Base-by-base conservation (phyloP, 2,888 invertebrate species). In the Julus scanicus region DNA sequence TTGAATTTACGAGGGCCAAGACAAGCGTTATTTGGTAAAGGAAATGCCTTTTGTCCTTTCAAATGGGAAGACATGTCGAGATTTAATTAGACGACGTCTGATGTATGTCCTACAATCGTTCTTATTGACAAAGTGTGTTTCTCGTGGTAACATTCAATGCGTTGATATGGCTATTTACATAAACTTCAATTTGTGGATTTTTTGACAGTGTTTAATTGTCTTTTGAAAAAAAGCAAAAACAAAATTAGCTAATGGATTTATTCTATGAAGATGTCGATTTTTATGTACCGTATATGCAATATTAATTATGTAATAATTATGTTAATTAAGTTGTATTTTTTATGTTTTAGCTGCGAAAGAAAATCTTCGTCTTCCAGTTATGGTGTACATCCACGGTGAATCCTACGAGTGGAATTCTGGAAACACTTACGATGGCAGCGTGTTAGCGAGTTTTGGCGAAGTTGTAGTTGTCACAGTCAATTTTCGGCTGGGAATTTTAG, bases 321-420 rank as follows among this genome's bases (percentile, higher is more conserved):
- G n/a, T n/a, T 63, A 63, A 63, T 63, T 63, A n/a, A 6, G 17
- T 71, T 71, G 9, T 29, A 2, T 29, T 71, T 71, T 71, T 71
- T 8, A 37, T 39, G 44, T 88, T 89, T 48, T 53, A 89, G 89
- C 89, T 84, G 84, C 71, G 83, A 44, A 86, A 39, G 89, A 89
- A 49, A 86, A 89, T 63, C 88, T 83, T 71, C 88, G 88, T 85
- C 86, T 89, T 92, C 96, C 97, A 80, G 97, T 97, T 0, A 94
- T 98, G 92, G 96, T 98, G 86, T 98, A 97, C 92, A 95, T 99
- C 90, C 98, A 98, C 91, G 98, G 98, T 0, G 98, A 98, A 92
- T 97, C 97, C 0, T 98, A 97, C 92, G 98, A 98, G 91, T 98
- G 97, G 96, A 98, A 98, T 92, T 97, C 98, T 87, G 99, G 99